Conservation (phyloP, 2,797 vertebrate genomes). For the Pitangus sulphuratus region DNA sequence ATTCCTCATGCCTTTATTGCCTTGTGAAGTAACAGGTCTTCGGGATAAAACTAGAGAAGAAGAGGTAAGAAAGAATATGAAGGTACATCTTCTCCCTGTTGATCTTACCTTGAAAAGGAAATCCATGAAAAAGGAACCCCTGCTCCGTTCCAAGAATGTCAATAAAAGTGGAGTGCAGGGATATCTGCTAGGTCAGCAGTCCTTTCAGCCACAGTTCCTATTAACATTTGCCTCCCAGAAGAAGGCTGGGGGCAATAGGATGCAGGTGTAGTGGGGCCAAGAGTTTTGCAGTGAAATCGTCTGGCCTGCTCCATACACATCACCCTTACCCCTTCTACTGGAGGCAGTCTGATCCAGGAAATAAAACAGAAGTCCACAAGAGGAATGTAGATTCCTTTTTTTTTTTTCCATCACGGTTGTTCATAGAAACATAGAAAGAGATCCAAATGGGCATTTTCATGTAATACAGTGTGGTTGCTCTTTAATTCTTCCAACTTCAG, state of each 20-base stretch:
- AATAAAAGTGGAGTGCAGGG: neutral
- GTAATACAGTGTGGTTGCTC: neutral
- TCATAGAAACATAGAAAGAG: neutral
- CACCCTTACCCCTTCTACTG: neutral
- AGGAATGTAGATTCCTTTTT: neutral
- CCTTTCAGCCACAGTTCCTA: neutral
- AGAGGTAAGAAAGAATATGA: neutral
- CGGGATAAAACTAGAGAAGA: neutral
- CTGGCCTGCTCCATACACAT: fast-evolving
- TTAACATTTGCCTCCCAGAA: neutral
- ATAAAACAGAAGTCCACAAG: neutral
- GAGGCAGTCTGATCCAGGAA: neutral
- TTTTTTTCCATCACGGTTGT: neutral
- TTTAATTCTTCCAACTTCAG: neutral
- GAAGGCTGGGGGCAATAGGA: neutral
- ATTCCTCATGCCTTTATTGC: neutral
- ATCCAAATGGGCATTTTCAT: neutral
- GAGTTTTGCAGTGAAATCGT: neutral
- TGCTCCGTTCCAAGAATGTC: neutral
- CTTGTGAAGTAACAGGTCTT: neutral
- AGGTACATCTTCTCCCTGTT: neutral
- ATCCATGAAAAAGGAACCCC: neutral
- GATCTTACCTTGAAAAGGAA: neutral
- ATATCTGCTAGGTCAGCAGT: neutral
- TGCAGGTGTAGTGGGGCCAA: fast-evolving